Percentiles rank a stretch among this genome's conserved stretches.
Evolutionary conservation across 2,888 invertebrate genomes (phyloP).

Genomic region (Zeuzera pyrina): DNA sequence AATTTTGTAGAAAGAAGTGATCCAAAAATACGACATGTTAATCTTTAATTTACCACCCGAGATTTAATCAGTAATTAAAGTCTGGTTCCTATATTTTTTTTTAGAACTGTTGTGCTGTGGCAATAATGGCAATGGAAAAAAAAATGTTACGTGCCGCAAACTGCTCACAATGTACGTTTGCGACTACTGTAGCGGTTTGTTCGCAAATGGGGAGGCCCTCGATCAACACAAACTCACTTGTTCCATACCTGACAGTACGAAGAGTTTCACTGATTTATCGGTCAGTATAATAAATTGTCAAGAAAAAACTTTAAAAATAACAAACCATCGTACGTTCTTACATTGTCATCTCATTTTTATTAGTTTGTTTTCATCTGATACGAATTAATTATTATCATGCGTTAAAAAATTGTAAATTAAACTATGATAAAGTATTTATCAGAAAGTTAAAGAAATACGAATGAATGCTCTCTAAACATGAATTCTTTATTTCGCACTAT

Average conservation of each 20-base stretch:
- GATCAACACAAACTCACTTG: constrained; percentile 46
- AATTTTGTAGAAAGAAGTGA: too few species aligned
- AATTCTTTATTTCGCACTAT: background rate
- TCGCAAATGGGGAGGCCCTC: constrained; percentile 49
- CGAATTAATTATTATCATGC: too few species aligned
- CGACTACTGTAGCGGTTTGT: constrained; percentile 52
- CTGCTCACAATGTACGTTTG: constrained; percentile 59
- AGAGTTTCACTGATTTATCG: constrained; percentile 23
- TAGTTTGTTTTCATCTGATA: too few species aligned
- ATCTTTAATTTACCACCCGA: too few species aligned
- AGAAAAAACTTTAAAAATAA: too few species aligned
- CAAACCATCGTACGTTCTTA: too few species aligned
- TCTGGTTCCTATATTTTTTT: constrained; percentile 7
- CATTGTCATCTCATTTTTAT: too few species aligned
- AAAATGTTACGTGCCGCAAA: constrained; percentile 34
- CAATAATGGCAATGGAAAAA: constrained; percentile 34
- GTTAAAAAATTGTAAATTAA: too few species aligned
- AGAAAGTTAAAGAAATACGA: too few species aligned
- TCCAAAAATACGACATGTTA: too few species aligned
- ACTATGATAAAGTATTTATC: too few species aligned
- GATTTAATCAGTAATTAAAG: background rate
- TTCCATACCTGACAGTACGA: constrained; percentile 26
- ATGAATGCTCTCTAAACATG: too few species aligned
- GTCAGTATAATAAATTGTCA: constrained; percentile 18
- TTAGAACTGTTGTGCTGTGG: constrained; percentile 58